Percentiles rank a stretch among this genome's conserved stretches.
Conservation (phyloP, 1,140 invertebrate genomes). For the Trichogramma pretiosum region DNA sequence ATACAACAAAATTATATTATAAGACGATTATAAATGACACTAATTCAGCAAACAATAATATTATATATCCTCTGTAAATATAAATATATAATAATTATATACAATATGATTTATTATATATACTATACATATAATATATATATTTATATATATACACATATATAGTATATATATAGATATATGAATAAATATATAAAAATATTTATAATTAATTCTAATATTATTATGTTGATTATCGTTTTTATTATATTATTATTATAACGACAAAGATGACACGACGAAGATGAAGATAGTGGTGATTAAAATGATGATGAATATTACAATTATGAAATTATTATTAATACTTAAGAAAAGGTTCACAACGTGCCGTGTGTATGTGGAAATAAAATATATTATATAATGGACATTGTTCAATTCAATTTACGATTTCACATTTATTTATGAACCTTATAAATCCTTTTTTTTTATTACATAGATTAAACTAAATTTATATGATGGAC, state of each 20-base stretch:
- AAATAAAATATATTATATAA: conserved; percentile 72
- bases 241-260: conserved; percentile 24
- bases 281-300: conserved; percentile 25
- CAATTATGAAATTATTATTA: conserved; percentile 46
- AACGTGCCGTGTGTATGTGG: conserved; percentile 78
- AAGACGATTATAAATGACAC: conserved; percentile 44
- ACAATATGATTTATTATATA: conserved; percentile 42
- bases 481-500: too few species aligned
- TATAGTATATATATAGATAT: conserved; percentile 28
- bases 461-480: too few species aligned
- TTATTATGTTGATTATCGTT: conserved; percentile 38
- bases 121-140: conserved; percentile 10
- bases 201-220: conserved; percentile 36
- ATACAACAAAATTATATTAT: conserved; percentile 44
- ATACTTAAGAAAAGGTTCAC: conserved; percentile 74
- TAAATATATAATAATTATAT: conserved; percentile 45
- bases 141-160: conserved; percentile 24
- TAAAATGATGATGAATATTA: conserved; percentile 37
- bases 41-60: conserved; percentile 41
- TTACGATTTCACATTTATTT: too few species aligned
- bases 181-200: conserved; percentile 27
- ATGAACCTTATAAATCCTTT: too few species aligned
- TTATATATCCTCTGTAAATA: conserved; percentile 46
- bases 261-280: conserved; percentile 14
- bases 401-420: conserved; percentile 69